Evolutionary conservation across 2,888 invertebrate genomes (phyloP).

Genomic region (Nomada flava): DNA sequence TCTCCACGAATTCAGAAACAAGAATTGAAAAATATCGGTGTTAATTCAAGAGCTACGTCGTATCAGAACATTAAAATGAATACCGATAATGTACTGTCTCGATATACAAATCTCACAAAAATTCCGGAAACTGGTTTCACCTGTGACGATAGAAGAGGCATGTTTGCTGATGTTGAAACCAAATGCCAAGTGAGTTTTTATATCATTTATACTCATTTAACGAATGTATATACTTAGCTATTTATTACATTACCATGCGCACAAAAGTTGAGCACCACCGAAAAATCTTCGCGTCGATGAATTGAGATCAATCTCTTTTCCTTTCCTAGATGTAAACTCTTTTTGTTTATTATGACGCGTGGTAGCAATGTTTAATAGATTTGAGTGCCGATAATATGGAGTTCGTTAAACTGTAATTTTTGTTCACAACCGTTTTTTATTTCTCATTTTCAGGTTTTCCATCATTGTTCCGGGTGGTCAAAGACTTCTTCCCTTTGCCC

Average conservation of each 20-base stretch:
- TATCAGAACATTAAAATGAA: slow-evolving; percentile 39
- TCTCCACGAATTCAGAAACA: slow-evolving; percentile 17
- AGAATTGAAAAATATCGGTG: slow-evolving; percentile 1
- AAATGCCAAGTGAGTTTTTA: slow-evolving; percentile 89
- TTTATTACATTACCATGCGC: too few relatives aligned
- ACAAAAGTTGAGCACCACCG: too few relatives aligned
- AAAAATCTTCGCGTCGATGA: too few relatives aligned
- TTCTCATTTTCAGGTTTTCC: slow-evolving; percentile 88
- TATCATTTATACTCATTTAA: background rate
- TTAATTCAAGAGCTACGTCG: slow-evolving; percentile 1
- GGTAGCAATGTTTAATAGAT: too few relatives aligned
- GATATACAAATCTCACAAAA: slow-evolving; percentile 70
- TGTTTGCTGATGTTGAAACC: slow-evolving; percentile 94
- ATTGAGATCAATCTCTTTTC: too few relatives aligned
- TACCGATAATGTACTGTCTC: slow-evolving; percentile 26
- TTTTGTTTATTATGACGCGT: too few relatives aligned
- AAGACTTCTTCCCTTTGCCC: slow-evolving; percentile 93
- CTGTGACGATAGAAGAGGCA: slow-evolving; percentile 91
- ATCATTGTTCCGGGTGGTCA: slow-evolving; percentile 92
- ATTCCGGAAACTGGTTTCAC: slow-evolving; percentile 91
- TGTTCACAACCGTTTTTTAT: background rate
- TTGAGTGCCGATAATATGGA: background rate
- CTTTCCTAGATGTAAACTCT: too few relatives aligned
- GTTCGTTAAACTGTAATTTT: too few relatives aligned
- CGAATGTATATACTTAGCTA: background rate